Conservation (phyloP, 2,797 vertebrate species). For the Anguilla anguilla region DNA sequence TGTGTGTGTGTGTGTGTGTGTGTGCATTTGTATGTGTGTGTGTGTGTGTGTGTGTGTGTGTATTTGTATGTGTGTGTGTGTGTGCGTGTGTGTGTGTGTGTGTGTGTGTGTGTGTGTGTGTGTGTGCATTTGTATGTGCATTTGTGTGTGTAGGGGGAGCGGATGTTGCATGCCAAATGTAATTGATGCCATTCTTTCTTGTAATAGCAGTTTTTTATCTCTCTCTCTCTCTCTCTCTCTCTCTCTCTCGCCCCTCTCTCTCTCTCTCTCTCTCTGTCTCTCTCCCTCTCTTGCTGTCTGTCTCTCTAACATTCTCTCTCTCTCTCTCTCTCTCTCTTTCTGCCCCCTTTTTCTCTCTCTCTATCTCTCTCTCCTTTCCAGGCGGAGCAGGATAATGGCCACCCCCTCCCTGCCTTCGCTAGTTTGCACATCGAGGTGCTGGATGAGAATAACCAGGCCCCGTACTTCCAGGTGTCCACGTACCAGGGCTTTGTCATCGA, state of each 20-base stretch:
- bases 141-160: not conserved
- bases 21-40: too few species aligned
- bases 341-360: conserved; percentile 75
- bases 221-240: not conserved
- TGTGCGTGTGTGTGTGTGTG: too few species aligned
- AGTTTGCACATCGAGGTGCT: conserved; percentile 92
- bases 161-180: not conserved
- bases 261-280: conserved; percentile 4
- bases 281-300: not conserved
- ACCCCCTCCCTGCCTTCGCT: conserved; percentile 93
- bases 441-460: conserved; percentile 95
- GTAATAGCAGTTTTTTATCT: not conserved
- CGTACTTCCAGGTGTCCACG: conserved; percentile 83
- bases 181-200: not conserved
- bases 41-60: too few species aligned
- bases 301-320: not conserved
- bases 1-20: too few species aligned
- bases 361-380: conserved; percentile 49
- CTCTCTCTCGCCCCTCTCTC: not conserved
- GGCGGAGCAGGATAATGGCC: conserved; percentile 97
- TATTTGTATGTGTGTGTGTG: too few species aligned
- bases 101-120: too few species aligned
- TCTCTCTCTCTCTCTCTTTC: conserved; percentile 76
- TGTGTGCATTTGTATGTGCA: too few species aligned
- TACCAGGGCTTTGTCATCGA: conserved; percentile 92